Evolutionary conservation across 2,113 vertebrate genomes (phyloP), one percentile per base, ranked within the genome.

Genomic region (Rhabdornis inornatus): DNA sequence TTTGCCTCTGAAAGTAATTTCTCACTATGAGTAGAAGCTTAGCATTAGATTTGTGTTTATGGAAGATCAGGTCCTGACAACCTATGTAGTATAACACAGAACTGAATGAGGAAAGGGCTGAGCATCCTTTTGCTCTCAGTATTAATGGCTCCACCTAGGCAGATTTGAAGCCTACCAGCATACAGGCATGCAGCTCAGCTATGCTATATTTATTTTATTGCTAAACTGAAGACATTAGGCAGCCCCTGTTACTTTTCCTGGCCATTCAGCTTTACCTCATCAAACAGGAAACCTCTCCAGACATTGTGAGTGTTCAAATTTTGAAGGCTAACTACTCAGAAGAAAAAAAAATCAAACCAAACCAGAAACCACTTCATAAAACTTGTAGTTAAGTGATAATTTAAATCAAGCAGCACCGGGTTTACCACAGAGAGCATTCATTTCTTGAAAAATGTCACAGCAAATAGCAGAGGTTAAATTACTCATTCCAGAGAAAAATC

Each of bases 401-500:
- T 68, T 90, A 72, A 91, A 63, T 77, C 60, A 91, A 87, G 76
- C 64, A 91, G 56, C 49, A 56, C 42, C 5, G 3, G n/a, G 21
- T 64, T 88, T 84, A 77, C 44, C 40, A 71, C 61, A 72, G 68
- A 93, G 25, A 66, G 31, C 83, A 92, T 89, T 95, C 8, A 69
- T 91, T 97, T 95, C 42, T 92, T 79, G 77, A 44, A 49, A 86
- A 92, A 52, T 74, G 35, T 88, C 70, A 52, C 56, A 77, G 57
- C 33, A 86, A 96, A 96, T 44, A 87, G 75, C 79, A 93, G 93
- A 86, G 65, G 81, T 80, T 91, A 96, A 52, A 64, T 85, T 28
- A 28, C 47, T 50, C 18, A 45, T 83, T 95, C 95, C 69, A 92
- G 55, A 76, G 78, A 90, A 91, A 95, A 93, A 68, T 83, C 87